These are phyloP conservation scores for Hyles euphorbiae DNA, from an alignment of 1,140 invertebrate species.

Conservation along the genomic window DNA sequence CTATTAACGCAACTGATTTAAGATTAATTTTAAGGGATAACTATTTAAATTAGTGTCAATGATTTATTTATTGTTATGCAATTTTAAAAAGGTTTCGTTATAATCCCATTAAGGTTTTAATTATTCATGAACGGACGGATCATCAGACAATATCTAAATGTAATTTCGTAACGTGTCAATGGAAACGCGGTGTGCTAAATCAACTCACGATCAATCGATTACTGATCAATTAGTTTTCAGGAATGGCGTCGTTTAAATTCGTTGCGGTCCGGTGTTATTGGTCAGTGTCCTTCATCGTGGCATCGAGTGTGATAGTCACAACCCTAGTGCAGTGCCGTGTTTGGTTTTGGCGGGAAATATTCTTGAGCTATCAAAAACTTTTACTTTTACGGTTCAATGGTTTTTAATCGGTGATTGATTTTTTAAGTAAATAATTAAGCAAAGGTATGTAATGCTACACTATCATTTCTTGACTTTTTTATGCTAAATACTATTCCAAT, in stretches of 20 bases:
- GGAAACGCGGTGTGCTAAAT: neutral
- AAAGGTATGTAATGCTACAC: too few species aligned
- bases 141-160: neutral
- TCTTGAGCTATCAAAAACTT: neutral
- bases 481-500: neutral
- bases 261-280: neutral
- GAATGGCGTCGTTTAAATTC: slow-evolving; percentile 4
- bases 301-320: neutral
- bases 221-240: slow-evolving; percentile 1
- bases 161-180: neutral
- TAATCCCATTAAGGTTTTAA: too few species aligned
- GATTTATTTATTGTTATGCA: too few species aligned
- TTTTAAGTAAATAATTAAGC: neutral
- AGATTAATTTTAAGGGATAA: too few species aligned
- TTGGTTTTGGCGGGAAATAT: neutral
- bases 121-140: too few species aligned
- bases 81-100: too few species aligned
- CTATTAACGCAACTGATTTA: too few species aligned
- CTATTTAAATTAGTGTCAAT: too few species aligned
- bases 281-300: neutral
- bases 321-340: neutral
- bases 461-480: too few species aligned
- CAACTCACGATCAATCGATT: neutral
- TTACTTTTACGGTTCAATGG: neutral
- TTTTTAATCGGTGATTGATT: neutral